Evolutionary conservation across 1,140 invertebrate genomes (phyloP).

Genomic region (Phenacoccus solenopsis): DNA sequence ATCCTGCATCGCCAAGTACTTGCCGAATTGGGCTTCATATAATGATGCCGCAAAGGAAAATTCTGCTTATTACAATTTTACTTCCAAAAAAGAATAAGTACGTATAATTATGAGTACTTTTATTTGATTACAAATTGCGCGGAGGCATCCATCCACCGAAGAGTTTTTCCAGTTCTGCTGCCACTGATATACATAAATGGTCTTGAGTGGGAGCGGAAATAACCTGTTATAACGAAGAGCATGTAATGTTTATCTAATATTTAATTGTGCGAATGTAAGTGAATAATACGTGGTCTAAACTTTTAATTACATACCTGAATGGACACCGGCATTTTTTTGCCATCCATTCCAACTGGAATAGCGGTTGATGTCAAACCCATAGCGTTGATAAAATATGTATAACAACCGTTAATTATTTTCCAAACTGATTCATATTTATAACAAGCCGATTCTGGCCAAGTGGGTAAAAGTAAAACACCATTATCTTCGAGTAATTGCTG

Average conservation of each 20-base stretch:
- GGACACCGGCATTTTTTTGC: background rate
- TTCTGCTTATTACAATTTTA: no score
- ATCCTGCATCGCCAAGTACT: no score
- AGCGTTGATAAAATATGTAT: background rate
- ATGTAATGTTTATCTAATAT: background rate
- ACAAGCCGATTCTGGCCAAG: background rate
- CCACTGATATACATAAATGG: constrained; percentile 57
- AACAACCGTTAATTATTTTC: background rate
- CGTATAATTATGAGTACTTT: no score
- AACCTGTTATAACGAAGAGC: constrained; percentile 35
- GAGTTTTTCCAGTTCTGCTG: constrained; percentile 53
- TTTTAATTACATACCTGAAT: background rate
- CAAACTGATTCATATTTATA: background rate
- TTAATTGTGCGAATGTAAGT: background rate
- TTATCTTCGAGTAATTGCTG: background rate
- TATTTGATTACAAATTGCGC: no score
- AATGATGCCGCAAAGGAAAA: no score
- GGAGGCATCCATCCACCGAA: constrained; percentile 64
- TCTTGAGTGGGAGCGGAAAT: constrained; percentile 51
- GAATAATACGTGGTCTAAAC: no score
- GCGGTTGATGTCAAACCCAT: background rate
- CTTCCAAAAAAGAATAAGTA: no score
- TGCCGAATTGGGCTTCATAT: no score
- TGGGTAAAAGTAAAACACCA: background rate
- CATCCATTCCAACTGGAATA: background rate